Conservation (phyloP, 2,888 invertebrate genomes). For the Mycogona germanica region DNA sequence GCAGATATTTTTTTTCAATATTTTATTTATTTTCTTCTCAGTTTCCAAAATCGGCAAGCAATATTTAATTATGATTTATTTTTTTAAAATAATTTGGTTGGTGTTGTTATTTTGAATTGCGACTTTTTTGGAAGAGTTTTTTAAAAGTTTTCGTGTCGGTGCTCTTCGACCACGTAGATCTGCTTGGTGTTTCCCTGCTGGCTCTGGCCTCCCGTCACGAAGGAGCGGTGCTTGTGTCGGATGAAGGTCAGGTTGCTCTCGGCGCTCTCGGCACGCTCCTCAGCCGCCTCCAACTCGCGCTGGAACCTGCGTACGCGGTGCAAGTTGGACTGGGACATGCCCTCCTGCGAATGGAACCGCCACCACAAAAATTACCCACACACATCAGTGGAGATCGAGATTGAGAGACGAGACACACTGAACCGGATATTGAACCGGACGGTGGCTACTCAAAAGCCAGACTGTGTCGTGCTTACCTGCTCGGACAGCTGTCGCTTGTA, state of each 20-base stretch:
- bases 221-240: conserved; percentile 96
- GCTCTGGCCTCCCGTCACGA: conserved; percentile 85
- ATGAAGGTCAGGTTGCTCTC: conserved; percentile 89
- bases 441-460: neutral
- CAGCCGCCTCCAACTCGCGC: conserved; percentile 92
- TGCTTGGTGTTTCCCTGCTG: conserved; percentile 52
- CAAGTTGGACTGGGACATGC: conserved; percentile 80
- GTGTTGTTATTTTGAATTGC: conserved; percentile 3
- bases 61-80: too few species aligned
- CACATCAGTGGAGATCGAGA: too few species aligned
- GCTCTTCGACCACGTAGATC: conserved; percentile 29
- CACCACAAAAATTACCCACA: too few species aligned
- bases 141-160: conserved; percentile 21
- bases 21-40: too few species aligned
- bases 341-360: conserved; percentile 49
- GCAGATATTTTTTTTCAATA: too few species aligned
- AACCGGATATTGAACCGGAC: too few species aligned
- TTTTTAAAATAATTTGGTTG: too few species aligned
- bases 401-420: neutral
- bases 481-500: conserved; percentile 94
- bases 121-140: neutral
- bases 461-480: conserved; percentile 46
- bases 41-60: too few species aligned
- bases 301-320: conserved; percentile 97
- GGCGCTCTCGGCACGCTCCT: conserved; percentile 89